These are phyloP conservation scores for Drosophila carrolli DNA, from an alignment of 1,140 invertebrate genomes.

Conservation along the genomic window DNA sequence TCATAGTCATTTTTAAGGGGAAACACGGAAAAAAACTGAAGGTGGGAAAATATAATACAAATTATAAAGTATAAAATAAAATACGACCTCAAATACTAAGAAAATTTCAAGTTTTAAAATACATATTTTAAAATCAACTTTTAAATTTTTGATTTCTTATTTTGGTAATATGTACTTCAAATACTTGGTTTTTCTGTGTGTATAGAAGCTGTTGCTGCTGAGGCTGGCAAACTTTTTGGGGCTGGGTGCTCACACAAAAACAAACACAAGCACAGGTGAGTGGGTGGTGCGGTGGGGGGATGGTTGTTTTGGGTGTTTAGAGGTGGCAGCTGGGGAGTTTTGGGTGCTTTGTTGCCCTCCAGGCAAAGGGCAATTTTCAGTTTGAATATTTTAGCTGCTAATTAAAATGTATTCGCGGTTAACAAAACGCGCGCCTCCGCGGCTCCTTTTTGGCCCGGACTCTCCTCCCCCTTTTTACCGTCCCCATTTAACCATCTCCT, in stretches of 20 bases:
- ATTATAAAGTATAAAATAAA: no score
- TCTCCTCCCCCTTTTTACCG: background rate
- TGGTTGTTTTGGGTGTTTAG: constrained; percentile 14
- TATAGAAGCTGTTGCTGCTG: constrained; percentile 32
- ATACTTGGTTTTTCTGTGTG: constrained; percentile 5
- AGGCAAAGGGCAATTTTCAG: constrained; percentile 78
- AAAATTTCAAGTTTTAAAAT: no score
- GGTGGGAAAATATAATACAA: no score
- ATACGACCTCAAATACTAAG: no score
- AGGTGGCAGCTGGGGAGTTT: background rate
- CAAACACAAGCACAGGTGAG: constrained; percentile 32
- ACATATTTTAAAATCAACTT: no score
- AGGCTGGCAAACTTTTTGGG: constrained; percentile 39
- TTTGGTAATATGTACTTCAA: background rate
- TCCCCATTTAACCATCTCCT: no score
- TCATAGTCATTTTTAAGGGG: constrained; percentile 55
- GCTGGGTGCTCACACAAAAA: constrained; percentile 34
- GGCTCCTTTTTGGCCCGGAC: background rate
- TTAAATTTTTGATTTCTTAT: background rate
- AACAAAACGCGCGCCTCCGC: constrained; percentile 64
- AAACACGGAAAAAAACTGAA: background rate
- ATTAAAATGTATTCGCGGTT: constrained; percentile 82
- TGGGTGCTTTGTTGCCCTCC: constrained; percentile 22
- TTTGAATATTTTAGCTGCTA: constrained; percentile 82
- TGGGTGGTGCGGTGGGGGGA: background rate